Evolutionary conservation across 53 echinoderm and acorn worm species (phyloP).

Genomic region (Astropecten irregularis): DNA sequence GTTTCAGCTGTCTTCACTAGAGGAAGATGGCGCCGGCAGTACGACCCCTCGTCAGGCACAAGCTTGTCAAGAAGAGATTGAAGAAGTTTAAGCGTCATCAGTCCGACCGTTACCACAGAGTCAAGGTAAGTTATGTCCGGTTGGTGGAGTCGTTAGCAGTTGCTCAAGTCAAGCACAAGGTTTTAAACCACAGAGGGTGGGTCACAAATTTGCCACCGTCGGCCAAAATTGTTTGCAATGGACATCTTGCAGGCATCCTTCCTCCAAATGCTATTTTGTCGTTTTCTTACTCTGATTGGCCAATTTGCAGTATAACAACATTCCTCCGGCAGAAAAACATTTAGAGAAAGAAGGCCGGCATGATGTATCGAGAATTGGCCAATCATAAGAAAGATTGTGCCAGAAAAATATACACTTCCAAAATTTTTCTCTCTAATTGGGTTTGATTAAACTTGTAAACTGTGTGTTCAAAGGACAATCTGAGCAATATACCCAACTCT

Average conservation of each 20-base stretch:
- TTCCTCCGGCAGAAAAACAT: too few species aligned
- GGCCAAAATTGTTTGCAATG: neutral
- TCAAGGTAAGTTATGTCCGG: constrained; percentile 66
- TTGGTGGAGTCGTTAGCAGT: neutral
- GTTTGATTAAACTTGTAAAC: too few species aligned
- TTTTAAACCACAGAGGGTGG: neutral
- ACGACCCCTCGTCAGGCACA: constrained; percentile 81
- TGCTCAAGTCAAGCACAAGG: neutral
- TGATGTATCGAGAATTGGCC: too few species aligned
- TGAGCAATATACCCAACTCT: too few species aligned
- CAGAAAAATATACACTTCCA: too few species aligned
- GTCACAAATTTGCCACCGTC: neutral
- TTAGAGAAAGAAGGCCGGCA: too few species aligned
- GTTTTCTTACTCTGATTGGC: too few species aligned
- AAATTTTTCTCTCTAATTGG: too few species aligned
- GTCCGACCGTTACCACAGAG: constrained; percentile 84
- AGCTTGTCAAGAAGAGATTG: constrained; percentile 90
- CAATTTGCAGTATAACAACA: too few species aligned
- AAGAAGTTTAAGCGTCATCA: constrained; percentile 91
- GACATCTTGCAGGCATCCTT: neutral
- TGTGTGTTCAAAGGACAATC: too few species aligned
- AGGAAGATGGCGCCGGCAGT: constrained; percentile 83
- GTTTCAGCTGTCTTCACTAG: neutral
- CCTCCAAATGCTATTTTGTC: too few species aligned
- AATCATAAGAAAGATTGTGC: too few species aligned